These are phyloP conservation scores for Mongoloraphidia duomilia DNA, from an alignment of 2,888 invertebrate species.

Conservation along the genomic window DNA sequence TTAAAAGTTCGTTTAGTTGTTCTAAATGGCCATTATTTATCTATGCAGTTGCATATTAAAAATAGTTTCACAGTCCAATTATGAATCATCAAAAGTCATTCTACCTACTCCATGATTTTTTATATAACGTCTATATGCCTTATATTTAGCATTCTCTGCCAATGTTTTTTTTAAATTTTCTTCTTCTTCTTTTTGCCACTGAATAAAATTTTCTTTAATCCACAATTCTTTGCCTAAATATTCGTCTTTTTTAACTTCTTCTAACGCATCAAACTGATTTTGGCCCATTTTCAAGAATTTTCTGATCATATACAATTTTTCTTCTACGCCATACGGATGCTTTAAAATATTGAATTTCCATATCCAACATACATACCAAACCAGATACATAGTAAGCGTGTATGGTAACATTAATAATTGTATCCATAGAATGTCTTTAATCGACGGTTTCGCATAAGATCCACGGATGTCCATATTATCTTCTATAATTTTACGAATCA, in stretches of 20 bases:
- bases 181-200: conserved; percentile 71
- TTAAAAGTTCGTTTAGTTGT: too few species aligned
- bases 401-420: conserved; percentile 70
- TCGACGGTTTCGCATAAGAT: conserved; percentile 73
- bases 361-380: conserved; percentile 68
- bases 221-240: conserved; percentile 65
- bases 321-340: conserved; percentile 65
- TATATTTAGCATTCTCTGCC: conserved; percentile 76
- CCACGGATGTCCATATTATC: conserved; percentile 91
- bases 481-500: conserved; percentile 70
- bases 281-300: conserved; percentile 59
- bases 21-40: too few species aligned
- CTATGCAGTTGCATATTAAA: not conserved
- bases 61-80: conserved; percentile 18
- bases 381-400: conserved; percentile 49
- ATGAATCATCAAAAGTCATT: conserved; percentile 81
- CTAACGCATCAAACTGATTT: conserved; percentile 56
- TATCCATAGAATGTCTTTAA: conserved; percentile 67
- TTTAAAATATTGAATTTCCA: conserved; percentile 63
- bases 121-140: conserved; percentile 78
- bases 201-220: conserved; percentile 62
- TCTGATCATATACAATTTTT: conserved; percentile 72
- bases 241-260: conserved; percentile 58
- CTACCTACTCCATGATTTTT: conserved; percentile 80
- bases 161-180: conserved; percentile 72